These are phyloP conservation scores for Trachymyrmex septentrionalis DNA, from an alignment of 1,140 invertebrate species.

Conservation along the genomic window DNA sequence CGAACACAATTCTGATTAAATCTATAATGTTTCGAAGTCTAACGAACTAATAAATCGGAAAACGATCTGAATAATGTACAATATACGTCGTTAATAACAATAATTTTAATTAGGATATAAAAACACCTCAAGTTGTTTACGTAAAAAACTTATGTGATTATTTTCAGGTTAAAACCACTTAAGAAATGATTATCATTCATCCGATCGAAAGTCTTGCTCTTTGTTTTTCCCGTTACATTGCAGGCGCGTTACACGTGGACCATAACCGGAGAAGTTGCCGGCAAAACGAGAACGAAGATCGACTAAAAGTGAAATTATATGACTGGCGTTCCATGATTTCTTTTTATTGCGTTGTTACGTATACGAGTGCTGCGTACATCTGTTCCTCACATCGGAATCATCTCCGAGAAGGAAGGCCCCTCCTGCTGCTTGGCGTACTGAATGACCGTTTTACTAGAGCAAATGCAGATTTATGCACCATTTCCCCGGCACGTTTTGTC, in stretches of 20 bases:
- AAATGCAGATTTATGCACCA: slow-evolving; percentile 8
- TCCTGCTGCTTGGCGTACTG: neutral
- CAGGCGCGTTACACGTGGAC: neutral
- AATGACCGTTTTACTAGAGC: slow-evolving; percentile 5
- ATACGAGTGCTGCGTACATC: slow-evolving; percentile 45
- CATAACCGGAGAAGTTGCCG: slow-evolving; percentile 1
- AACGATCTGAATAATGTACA: too few species aligned
- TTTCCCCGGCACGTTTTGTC: neutral
- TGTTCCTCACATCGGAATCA: slow-evolving; percentile 45
- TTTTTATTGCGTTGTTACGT: slow-evolving; percentile 39
- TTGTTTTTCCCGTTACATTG: neutral
- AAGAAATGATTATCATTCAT: neutral
- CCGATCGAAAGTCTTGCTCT: neutral
- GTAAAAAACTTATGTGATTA: too few species aligned
- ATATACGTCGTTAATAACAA: too few species aligned
- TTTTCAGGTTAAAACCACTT: neutral
- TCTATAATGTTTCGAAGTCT: too few species aligned
- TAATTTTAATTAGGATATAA: too few species aligned
- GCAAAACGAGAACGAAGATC: slow-evolving; percentile 48
- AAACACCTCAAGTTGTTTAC: too few species aligned
- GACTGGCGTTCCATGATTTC: slow-evolving; percentile 44
- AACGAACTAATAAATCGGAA: too few species aligned
- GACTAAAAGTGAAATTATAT: slow-evolving; percentile 70
- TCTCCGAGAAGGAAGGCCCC: slow-evolving; percentile 17
- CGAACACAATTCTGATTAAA: too few species aligned